phyloP scores from a whole-genome alignment of 2,888 invertebrate species.

The Xestoiulus laeticollis region DNA sequence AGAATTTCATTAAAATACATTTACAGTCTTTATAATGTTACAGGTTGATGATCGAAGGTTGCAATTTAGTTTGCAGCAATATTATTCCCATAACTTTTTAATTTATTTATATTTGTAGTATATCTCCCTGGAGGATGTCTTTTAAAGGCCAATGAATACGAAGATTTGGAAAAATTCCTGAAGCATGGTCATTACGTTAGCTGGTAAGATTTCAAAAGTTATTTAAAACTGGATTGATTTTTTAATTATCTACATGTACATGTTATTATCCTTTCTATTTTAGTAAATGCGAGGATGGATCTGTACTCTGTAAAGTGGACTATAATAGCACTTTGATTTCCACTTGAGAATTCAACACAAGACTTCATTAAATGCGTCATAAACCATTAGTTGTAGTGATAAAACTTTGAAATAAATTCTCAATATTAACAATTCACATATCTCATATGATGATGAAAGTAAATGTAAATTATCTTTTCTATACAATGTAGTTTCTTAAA shows the following conservation, averaged over 20 bases:
- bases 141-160: conserved; percentile 46
- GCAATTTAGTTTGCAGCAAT: no score
- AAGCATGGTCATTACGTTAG: conserved; percentile 49
- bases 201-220: conserved; percentile 38
- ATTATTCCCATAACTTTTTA: no score
- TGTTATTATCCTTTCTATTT: not conserved
- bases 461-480: no score
- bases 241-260: conserved; percentile 14
- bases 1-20: not conserved
- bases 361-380: no score
- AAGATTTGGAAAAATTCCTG: conserved; percentile 48
- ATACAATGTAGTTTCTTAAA: no score
- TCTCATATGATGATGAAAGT: no score
- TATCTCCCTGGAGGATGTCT: conserved; percentile 51
- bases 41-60: no score
- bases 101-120: conserved; percentile 11
- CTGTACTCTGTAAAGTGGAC: conserved; percentile 43
- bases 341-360: not conserved
- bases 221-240: not conserved
- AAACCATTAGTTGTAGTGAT: not conserved
- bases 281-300: conserved; percentile 50
- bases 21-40: no score
- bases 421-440: not conserved
- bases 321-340: conserved; percentile 42
- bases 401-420: not conserved